Evolutionary conservation across 2,888 invertebrate genomes (phyloP).

Genomic region (Cheilosia vulpina): DNA sequence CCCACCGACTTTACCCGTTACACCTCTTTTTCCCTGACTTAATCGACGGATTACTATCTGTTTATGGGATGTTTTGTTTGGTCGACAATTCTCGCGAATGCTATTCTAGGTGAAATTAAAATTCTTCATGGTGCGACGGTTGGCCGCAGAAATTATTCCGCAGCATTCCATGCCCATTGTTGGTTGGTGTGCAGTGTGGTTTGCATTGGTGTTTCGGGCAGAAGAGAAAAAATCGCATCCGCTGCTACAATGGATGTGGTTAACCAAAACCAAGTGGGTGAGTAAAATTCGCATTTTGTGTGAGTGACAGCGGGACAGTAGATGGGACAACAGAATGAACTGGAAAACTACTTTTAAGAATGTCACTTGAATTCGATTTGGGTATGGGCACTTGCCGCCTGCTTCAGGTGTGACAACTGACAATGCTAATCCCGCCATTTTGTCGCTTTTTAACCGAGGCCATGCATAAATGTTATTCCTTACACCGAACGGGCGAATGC

Average conservation of each 20-base stretch:
- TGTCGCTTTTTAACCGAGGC: constrained; percentile 15
- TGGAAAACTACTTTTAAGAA: constrained; percentile 65
- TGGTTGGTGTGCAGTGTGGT: constrained; percentile 39
- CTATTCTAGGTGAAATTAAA: constrained; percentile 34
- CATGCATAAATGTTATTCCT: not conserved
- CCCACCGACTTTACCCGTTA: constrained; percentile 25
- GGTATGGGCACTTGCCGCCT: not conserved
- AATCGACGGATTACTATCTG: constrained; percentile 68
- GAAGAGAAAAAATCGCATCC: constrained; percentile 58
- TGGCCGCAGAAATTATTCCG: constrained; percentile 60
- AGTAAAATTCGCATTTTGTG: constrained; percentile 12
- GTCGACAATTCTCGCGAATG: constrained; percentile 53
- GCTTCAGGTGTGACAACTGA: constrained; percentile 37
- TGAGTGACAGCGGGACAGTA: constrained; percentile 19
- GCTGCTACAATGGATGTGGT: constrained; percentile 45
- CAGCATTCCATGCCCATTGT: not conserved
- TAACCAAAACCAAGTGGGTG: constrained; percentile 29
- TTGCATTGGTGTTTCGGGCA: constrained; percentile 34
- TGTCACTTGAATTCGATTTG: constrained; percentile 1
- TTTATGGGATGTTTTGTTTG: constrained; percentile 74
- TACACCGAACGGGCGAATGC: not conserved
- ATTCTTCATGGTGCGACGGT: constrained; percentile 64
- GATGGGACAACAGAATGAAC: constrained; percentile 39
- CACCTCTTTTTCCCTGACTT: constrained; percentile 46
- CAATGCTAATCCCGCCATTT: constrained; percentile 42